Percentiles rank a stretch among this genome's conserved stretches.
Conservation (phyloP, 2,797 vertebrate species). For the Serranus cabrilla region DNA sequence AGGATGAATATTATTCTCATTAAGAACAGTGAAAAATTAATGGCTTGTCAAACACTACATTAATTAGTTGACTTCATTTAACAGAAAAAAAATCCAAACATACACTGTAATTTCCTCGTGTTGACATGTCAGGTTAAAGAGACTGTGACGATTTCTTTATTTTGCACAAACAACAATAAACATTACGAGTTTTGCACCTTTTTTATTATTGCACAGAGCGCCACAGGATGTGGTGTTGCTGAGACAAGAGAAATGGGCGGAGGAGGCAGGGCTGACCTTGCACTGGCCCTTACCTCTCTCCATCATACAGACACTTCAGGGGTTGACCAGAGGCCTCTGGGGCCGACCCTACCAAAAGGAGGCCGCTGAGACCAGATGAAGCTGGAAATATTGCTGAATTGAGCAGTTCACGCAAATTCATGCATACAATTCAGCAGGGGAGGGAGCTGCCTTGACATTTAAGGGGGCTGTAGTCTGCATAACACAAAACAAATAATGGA, state of each 20-base stretch:
- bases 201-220: slow-evolving; percentile 4
- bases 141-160: slow-evolving; percentile 39
- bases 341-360: slow-evolving; percentile 41
- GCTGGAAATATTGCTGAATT: slow-evolving; percentile 59
- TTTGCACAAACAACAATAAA: slow-evolving; percentile 23
- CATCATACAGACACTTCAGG: slow-evolving; percentile 67
- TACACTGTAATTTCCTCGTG: slow-evolving; percentile 20
- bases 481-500: slow-evolving; percentile 28
- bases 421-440: slow-evolving; percentile 24
- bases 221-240: slow-evolving; percentile 30
- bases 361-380: slow-evolving; percentile 37
- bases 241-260: slow-evolving; percentile 54
- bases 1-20: slow-evolving; percentile 75
- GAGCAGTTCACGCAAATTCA: slow-evolving; percentile 32
- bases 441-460: slow-evolving; percentile 25
- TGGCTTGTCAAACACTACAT: slow-evolving; percentile 71
- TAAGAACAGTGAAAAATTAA: slow-evolving; percentile 75
- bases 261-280: slow-evolving; percentile 66
- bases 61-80: slow-evolving; percentile 71
- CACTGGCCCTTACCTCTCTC: slow-evolving; percentile 64
- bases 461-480: slow-evolving; percentile 23
- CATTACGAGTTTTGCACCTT: background rate
- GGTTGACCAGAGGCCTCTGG: slow-evolving; percentile 56
- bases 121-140: slow-evolving; percentile 43
- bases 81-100: slow-evolving; percentile 35